Percentiles rank a stretch among this genome's conserved stretches.
phyloP scores from a whole-genome alignment of 1,140 invertebrate species.

The Bombus ignitus region DNA sequence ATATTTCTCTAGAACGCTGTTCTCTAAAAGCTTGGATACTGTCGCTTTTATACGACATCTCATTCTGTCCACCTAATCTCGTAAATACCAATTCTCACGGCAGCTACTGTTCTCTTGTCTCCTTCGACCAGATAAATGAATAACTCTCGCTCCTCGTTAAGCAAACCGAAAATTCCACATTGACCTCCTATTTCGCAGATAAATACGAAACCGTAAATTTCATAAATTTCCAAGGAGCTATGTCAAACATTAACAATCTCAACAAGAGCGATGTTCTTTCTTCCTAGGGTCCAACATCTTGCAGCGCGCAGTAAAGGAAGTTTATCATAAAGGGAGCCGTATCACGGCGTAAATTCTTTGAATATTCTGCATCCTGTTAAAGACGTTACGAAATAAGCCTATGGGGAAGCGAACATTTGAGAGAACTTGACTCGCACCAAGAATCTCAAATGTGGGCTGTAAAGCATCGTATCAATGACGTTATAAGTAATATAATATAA shows the following conservation, averaged over 20 bases:
- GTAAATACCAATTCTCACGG: constrained; percentile 20
- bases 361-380: background rate
- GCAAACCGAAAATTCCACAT: background rate
- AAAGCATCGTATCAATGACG: no score
- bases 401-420: background rate
- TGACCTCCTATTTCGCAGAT: background rate
- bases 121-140: background rate
- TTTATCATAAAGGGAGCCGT: background rate
- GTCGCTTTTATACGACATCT: background rate
- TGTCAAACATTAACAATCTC: no score
- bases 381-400: background rate
- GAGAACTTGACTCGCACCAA: background rate
- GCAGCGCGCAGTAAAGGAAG: background rate
- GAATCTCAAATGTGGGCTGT: no score
- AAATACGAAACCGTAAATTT: background rate
- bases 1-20: background rate
- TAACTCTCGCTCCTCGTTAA: no score
- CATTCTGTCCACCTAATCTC: background rate
- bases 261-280: background rate
- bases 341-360: background rate
- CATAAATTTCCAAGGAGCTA: background rate
- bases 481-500: no score
- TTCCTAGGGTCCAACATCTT: background rate
- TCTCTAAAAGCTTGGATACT: background rate
- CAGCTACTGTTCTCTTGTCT: background rate